Base-by-base conservation (phyloP, 2,888 invertebrate species). In the Chrysodeixis includens region DNA sequence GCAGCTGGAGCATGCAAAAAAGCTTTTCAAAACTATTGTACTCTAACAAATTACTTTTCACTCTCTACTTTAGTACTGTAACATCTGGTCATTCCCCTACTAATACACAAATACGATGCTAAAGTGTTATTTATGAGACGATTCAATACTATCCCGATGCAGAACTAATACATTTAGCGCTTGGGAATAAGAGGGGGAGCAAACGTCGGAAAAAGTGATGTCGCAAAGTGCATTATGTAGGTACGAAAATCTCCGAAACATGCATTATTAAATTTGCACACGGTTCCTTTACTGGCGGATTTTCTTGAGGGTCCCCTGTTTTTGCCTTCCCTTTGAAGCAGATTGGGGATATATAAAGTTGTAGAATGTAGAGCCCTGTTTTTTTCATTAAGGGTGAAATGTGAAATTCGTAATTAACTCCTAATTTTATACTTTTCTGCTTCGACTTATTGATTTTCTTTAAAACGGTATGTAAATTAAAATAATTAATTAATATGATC, bases 161-260 rank as follows among this genome's bases (percentile, higher is more conserved):
- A 84, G 81, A 87, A 88, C 86, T 90, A 90, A 90, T 90, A 89
- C 88, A 90, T 89, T 90, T 90, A 90, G 85, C 86, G 89, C 89
- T 88, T 84, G 82, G 71, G 71, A 78, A 82, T 76, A 77, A 66
- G 74, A 83, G 85, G 86, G 86, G 85, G 69, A 55, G 35, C 71
- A 79, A 72, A 66, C 72, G 72, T 76, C 57, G 77, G 62, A 61
- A 75, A 75, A 82, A 69, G 74, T 74, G 71, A 74, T 74, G 69
- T 75, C 74, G 69, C 75, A 72, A 79, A 81, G 70, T 82, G 78
- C 82, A 82, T 81, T 82, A 82, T 63, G 71, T 69, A 60, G 73
- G 55, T 69, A 64, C 63, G 74, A 69, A 74, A 83, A 80, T 79
- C 80, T 73, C 62, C 77, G 78, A 78, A 77, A 79, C 78, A 76